phyloP scores from a whole-genome alignment of 2,888 invertebrate species.

The Caenorhabditis doughertyi region DNA sequence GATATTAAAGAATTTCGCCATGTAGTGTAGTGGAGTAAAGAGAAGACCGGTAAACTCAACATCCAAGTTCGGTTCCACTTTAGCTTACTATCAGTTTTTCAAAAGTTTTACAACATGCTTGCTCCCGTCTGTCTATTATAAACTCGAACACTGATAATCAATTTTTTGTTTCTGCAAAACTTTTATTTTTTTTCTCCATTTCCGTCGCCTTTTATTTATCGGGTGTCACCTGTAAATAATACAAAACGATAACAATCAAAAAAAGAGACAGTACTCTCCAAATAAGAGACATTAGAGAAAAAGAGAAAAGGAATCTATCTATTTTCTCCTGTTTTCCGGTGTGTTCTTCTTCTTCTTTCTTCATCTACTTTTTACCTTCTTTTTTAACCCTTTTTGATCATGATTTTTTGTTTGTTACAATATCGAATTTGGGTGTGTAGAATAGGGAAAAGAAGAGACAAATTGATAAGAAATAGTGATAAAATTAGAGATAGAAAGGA shows the following conservation, averaged over 20 bases:
- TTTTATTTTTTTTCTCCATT: background rate
- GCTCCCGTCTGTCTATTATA: no score
- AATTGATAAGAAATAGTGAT: constrained; percentile 14
- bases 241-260: constrained; percentile 24
- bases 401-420: constrained; percentile 7
- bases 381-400: no score
- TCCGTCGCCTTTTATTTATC: background rate
- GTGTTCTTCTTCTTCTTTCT: background rate
- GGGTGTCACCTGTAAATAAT: constrained; percentile 6
- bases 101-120: no score
- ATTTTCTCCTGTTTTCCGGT: background rate
- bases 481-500: background rate
- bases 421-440: background rate
- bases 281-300: constrained; percentile 12
- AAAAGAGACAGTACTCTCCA: background rate
- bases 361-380: background rate
- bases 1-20: no score
- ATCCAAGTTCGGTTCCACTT: no score
- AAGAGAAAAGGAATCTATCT: background rate
- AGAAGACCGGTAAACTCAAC: no score
- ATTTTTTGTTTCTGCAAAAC: background rate
- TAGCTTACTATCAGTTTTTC: no score
- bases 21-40: no score
- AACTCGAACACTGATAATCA: no score
- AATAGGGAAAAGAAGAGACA: background rate